Evolutionary conservation across 2,888 invertebrate species (phyloP).

Genomic region (Tinea trinotella): DNA sequence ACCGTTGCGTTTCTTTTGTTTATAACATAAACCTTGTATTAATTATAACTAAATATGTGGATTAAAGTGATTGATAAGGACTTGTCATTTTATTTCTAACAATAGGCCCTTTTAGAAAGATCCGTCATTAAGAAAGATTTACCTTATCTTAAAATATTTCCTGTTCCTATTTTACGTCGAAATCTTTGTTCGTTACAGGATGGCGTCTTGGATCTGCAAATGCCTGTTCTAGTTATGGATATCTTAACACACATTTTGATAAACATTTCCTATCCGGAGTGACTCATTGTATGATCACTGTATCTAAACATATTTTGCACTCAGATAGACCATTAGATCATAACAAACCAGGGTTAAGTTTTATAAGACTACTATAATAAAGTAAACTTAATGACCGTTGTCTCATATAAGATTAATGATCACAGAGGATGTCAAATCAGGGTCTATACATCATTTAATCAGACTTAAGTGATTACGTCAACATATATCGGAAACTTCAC

Average conservation of each 20-base stretch:
- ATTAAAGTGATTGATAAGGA: too few relatives aligned
- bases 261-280: background rate
- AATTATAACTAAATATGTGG: too few relatives aligned
- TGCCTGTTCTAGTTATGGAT: background rate
- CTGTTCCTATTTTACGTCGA: background rate
- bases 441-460: conserved; percentile 6
- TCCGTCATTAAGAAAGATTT: background rate
- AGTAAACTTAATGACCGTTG: background rate
- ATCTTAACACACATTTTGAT: background rate
- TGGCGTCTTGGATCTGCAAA: background rate
- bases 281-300: background rate
- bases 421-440: conserved; percentile 7
- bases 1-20: too few relatives aligned
- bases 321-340: background rate
- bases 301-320: background rate
- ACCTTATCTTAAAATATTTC: background rate
- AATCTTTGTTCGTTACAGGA: conserved; percentile 3
- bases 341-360: conserved; percentile 3
- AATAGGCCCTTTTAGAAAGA: background rate
- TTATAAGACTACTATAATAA: background rate
- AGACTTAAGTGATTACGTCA: background rate
- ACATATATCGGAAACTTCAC: conserved; percentile 5
- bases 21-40: too few relatives aligned
- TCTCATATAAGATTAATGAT: conserved; percentile 8
- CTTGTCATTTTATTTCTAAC: too few relatives aligned